Base-by-base conservation (phyloP, 1,140 invertebrate genomes). In the Dreissena polymorpha region DNA sequence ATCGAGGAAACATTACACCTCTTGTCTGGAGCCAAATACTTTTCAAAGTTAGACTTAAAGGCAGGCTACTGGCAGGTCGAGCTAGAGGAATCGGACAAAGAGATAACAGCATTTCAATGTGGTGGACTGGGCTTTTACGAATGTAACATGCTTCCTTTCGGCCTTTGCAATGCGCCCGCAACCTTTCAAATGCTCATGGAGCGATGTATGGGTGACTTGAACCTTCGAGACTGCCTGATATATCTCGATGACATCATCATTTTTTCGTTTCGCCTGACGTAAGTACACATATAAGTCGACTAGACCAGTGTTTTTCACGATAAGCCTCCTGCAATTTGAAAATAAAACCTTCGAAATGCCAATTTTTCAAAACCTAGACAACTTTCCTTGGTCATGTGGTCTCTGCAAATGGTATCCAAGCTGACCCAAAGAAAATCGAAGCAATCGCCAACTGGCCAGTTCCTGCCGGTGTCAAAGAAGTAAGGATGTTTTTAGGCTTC, bases 401-500 rank as follows among this genome's bases (percentile, higher is more conserved):
- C 10, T 57, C 51, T 23, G 23, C 29, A 13, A 53, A 74, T 16
- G 72, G 72, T 16, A 74, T 74, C 14, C 5, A 16, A 39, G 39
- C 69, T 13, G 69, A 71, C 29, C 69, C 13, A 39, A 50, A 71
- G 7, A 55, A 57, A 25, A 74, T n/a, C 25, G 77, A 39, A 63
- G 87, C 86, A n/a, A 68, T 92, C 39, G 55, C 55, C 21, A 60
- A 87, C 12, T 88, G 84, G 75, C 88, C 89, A 27, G 68, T 50
- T 13, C 90, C 90, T 60, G 65, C 12, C 10, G 85, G 82, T 51
- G 51, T 87, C 0, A 86, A 85, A 70, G 69, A 87, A 29, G 39
- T 92, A 0, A 60, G 84, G 78, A n/a, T 79, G n/a, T 91, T 91
- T 74, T 67, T 91, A 3, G 88, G 89, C 60, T 84, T 90, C 39